Evolutionary conservation across 2,797 vertebrate genomes (phyloP).

Genomic region (Lithobates sylvaticus): DNA sequence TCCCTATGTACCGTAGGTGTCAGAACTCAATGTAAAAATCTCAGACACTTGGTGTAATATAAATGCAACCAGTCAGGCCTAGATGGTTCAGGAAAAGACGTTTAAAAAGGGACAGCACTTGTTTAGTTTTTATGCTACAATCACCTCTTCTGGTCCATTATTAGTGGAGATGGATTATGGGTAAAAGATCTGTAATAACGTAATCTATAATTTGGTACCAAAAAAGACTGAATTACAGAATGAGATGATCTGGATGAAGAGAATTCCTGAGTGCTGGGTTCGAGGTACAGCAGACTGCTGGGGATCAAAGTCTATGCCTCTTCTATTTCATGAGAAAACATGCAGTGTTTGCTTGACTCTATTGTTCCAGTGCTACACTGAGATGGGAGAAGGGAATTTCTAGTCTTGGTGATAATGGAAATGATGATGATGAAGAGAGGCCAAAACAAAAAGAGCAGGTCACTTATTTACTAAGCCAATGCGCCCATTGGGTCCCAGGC

Average conservation of each 20-base stretch:
- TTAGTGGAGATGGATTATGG: too few species aligned
- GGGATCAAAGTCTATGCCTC: background rate
- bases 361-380: conserved; percentile 65
- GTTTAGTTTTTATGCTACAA: too few species aligned
- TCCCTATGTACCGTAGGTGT: too few species aligned
- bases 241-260: conserved; percentile 20
- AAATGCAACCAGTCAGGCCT: too few species aligned
- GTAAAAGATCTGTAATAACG: background rate
- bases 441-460: conserved; percentile 36
- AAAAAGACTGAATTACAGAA: background rate
- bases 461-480: conserved; percentile 82
- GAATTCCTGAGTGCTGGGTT: conserved; percentile 30
- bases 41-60: too few species aligned
- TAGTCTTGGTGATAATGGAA: conserved; percentile 40
- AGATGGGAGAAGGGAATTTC: conserved; percentile 63
- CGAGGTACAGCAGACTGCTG: background rate
- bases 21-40: too few species aligned
- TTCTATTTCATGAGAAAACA: conserved; percentile 31
- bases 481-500: conserved; percentile 99
- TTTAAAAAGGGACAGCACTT: too few species aligned
- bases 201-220: background rate
- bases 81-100: too few species aligned
- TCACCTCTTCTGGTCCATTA: too few species aligned
- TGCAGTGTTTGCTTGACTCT: conserved; percentile 33
- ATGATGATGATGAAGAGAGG: conserved; percentile 15